Percentiles rank a stretch among this genome's conserved stretches.
phyloP scores from a whole-genome alignment of 2,797 vertebrate species.

The Diceros bicornis region DNA sequence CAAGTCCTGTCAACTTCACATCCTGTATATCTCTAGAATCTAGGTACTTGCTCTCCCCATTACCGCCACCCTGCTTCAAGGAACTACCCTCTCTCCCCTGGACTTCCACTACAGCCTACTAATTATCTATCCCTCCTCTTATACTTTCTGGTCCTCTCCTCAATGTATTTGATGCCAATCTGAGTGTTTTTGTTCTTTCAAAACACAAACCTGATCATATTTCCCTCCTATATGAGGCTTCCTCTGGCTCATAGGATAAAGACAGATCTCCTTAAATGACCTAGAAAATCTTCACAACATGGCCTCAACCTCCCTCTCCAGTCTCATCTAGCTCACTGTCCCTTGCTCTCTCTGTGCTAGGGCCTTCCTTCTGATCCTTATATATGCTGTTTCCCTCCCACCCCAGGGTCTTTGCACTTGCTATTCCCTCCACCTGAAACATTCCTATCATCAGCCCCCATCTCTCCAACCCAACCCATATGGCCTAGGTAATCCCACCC shows the following conservation, averaged over 20 bases:
- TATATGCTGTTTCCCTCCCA: neutral
- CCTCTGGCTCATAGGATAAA: neutral
- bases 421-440: neutral
- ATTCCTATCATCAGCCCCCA: neutral
- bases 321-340: neutral
- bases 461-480: neutral
- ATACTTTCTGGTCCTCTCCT: neutral
- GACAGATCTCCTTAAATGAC: neutral
- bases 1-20: neutral
- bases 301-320: neutral
- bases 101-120: neutral
- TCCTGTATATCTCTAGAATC: neutral
- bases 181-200: neutral
- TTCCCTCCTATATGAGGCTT: neutral
- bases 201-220: neutral
- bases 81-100: neutral
- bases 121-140: neutral
- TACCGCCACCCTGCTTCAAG: neutral
- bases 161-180: neutral
- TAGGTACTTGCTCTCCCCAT: neutral
- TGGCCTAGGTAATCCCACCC: neutral
- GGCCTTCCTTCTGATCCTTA: neutral
- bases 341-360: neutral
- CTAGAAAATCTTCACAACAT: neutral
- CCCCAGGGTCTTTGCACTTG: neutral